Percentiles rank a stretch among this genome's conserved stretches.
Evolutionary conservation across 2,888 invertebrate genomes (phyloP).

Genomic region (Sepiola atlantica): DNA sequence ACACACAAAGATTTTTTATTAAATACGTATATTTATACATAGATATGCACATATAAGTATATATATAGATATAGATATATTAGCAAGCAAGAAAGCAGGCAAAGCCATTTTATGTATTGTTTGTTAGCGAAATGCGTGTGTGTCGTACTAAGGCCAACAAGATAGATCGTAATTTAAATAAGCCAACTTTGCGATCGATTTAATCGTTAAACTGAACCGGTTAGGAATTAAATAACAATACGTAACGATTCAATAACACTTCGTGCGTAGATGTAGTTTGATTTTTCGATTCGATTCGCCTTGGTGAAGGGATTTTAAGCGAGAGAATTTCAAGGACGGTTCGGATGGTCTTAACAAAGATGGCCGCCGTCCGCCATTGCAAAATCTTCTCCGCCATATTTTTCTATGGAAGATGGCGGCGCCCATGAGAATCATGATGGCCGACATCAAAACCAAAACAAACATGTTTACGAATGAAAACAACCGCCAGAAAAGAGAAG

Average conservation of each 20-base stretch:
- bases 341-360: slow-evolving; percentile 59
- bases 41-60: neutral
- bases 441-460: slow-evolving; percentile 76
- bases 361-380: slow-evolving; percentile 76
- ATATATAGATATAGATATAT: neutral
- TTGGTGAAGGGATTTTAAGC: neutral
- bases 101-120: neutral
- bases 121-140: neutral
- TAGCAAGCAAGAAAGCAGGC: neutral
- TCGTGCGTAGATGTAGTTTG: neutral
- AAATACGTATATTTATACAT: neutral
- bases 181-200: neutral
- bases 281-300: neutral
- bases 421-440: slow-evolving; percentile 78
- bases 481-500: slow-evolving; percentile 48
- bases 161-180: neutral
- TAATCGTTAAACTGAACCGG: neutral
- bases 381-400: slow-evolving; percentile 78
- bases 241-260: neutral
- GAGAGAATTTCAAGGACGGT: slow-evolving; percentile 41
- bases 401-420: slow-evolving; percentile 79
- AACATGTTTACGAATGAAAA: slow-evolving; percentile 54
- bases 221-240: neutral
- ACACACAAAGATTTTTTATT: neutral
- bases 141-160: neutral